phyloP scores from a whole-genome alignment of 2,113 vertebrate species.

The Pseudopodoces humilis region DNA sequence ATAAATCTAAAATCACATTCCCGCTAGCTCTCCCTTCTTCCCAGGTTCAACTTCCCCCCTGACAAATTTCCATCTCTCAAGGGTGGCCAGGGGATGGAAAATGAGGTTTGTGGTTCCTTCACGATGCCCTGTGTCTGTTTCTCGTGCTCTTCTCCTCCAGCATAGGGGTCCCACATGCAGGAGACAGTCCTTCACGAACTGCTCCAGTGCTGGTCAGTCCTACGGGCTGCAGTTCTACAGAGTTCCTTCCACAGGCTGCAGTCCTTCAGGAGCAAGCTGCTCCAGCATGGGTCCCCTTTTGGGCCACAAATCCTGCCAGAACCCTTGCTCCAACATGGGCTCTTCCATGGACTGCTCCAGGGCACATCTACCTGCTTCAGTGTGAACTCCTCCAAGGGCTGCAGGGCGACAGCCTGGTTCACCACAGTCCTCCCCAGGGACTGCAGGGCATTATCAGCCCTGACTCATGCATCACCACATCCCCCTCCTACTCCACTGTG shows the following conservation, averaged over 20 bases:
- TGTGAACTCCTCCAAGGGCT: not conserved
- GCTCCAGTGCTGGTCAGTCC: not conserved
- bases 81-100: rapidly evolving
- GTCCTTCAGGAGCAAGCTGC: not conserved
- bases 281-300: rapidly evolving
- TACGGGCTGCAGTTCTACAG: not conserved
- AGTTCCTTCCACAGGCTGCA: rapidly evolving
- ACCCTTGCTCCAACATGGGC: not conserved
- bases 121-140: rapidly evolving
- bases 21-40: not conserved
- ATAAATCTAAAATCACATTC: not conserved
- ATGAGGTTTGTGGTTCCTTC: not conserved
- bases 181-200: not conserved
- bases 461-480: rapidly evolving
- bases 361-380: not conserved
- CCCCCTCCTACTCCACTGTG: not conserved
- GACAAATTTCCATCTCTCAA: not conserved
- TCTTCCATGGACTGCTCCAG: not conserved
- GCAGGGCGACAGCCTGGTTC: not conserved
- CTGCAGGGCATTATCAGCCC: not conserved
- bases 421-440: not conserved
- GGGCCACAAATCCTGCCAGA: not conserved
- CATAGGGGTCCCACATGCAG: rapidly evolving
- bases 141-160: not conserved
- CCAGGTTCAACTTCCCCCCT: not conserved